These are phyloP conservation scores for Gryllus longicercus DNA, from an alignment of 2,888 invertebrate genomes.

Conservation along the genomic window DNA sequence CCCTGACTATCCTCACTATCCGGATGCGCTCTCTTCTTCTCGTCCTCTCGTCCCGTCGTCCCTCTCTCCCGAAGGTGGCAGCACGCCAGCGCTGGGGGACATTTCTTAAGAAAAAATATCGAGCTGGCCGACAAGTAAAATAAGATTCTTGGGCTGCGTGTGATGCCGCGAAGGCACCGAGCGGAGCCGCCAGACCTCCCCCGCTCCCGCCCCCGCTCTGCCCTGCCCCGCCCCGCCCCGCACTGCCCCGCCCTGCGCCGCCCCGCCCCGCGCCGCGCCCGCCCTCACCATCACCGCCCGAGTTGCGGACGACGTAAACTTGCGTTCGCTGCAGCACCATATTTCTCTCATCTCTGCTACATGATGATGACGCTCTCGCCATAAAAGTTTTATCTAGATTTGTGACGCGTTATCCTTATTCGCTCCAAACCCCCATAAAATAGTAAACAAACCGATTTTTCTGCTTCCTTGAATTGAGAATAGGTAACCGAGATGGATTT, in stretches of 20 bases:
- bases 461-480: too few species aligned
- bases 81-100: not conserved
- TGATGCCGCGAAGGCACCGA: not conserved
- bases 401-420: not conserved
- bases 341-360: not conserved
- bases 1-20: too few species aligned
- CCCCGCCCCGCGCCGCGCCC: too few species aligned
- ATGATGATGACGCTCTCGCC: not conserved
- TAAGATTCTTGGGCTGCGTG: constrained; percentile 1
- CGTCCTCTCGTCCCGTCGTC: too few species aligned
- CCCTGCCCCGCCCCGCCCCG: not conserved
- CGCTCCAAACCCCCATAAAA: not conserved
- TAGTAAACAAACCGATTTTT: too few species aligned
- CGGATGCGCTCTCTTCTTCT: too few species aligned
- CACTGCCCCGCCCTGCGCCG: not conserved
- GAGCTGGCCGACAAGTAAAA: constrained; percentile 17
- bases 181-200: not conserved
- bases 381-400: not conserved
- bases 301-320: not conserved
- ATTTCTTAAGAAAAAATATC: not conserved
- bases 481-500: too few species aligned
- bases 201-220: not conserved
- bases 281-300: not conserved
- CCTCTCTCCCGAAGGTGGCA: not conserved
- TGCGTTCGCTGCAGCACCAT: constrained; percentile 2